Percentiles rank a stretch among this genome's conserved stretches.
Evolutionary conservation across 1,140 invertebrate genomes (phyloP).

Genomic region (Formica selysi): DNA sequence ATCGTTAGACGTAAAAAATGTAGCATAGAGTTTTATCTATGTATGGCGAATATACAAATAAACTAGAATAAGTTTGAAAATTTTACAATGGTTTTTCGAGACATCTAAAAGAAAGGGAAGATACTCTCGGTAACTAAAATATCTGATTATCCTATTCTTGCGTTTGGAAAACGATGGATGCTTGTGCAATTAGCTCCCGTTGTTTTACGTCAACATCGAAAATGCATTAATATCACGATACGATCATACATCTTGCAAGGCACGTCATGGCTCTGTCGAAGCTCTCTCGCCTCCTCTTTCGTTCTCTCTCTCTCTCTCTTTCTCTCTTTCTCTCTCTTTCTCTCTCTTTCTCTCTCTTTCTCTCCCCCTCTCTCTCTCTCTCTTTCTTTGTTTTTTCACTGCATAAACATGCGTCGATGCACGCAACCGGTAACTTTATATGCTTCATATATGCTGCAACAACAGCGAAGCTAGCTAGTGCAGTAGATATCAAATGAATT

Average conservation of each 20-base stretch:
- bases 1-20: neutral
- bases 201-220: constrained; percentile 32
- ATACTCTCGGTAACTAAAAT: neutral
- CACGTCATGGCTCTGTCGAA: neutral
- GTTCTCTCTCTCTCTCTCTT: neutral
- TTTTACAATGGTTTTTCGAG: neutral
- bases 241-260: constrained; percentile 24
- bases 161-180: neutral
- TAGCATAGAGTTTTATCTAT: neutral
- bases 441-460: constrained; percentile 40
- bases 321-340: constrained; percentile 16
- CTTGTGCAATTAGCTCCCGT: neutral
- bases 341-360: neutral
- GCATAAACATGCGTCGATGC: constrained; percentile 71
- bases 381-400: constrained; percentile 52
- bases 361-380: constrained; percentile 10
- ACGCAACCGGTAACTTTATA: constrained; percentile 62
- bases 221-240: constrained; percentile 49
- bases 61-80: neutral
- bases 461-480: constrained; percentile 3
- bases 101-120: neutral
- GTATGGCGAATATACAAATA: neutral
- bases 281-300: neutral
- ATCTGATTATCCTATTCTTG: neutral
- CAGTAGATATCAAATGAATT: constrained; percentile 64